Evolutionary conservation across 37 sponge, comb jelly and placozoan species (phyloP).

Genomic region (Cliona cf. orientalis): DNA sequence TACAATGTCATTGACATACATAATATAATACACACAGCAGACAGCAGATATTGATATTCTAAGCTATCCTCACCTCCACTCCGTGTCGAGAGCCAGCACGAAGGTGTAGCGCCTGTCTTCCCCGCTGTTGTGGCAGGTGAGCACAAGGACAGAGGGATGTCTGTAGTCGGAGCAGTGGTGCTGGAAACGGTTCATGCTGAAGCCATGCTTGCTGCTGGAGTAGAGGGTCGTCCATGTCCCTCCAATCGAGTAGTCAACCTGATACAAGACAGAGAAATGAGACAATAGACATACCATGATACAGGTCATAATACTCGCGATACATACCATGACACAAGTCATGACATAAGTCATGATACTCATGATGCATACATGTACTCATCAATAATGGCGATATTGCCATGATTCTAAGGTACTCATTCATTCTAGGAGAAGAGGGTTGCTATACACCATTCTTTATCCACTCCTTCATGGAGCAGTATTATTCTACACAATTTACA

Average conservation of each 20-base stretch:
- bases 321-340: not conserved
- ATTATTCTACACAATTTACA: not conserved
- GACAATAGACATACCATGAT: not conserved
- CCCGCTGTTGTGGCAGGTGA: constrained; percentile 24
- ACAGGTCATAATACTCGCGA: not conserved
- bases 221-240: constrained; percentile 72
- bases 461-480: not conserved
- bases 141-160: constrained; percentile 56
- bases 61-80: constrained; percentile 67
- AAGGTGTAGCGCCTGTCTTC: constrained; percentile 34
- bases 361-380: not conserved
- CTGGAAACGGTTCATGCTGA: constrained; percentile 72
- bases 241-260: constrained; percentile 53
- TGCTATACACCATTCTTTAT: too few relatives aligned
- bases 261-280: not conserved
- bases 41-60: constrained; percentile 17
- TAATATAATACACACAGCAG: constrained; percentile 40
- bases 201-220: constrained; percentile 61
- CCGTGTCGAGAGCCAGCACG: constrained; percentile 65
- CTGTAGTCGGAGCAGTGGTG: constrained; percentile 76
- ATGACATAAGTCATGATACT: too few relatives aligned
- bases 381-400: not conserved
- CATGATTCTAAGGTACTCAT: too few relatives aligned
- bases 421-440: too few relatives aligned
- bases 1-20: constrained; percentile 26